Conservation (phyloP, 2,888 invertebrate species). For the Trilocha varians region DNA sequence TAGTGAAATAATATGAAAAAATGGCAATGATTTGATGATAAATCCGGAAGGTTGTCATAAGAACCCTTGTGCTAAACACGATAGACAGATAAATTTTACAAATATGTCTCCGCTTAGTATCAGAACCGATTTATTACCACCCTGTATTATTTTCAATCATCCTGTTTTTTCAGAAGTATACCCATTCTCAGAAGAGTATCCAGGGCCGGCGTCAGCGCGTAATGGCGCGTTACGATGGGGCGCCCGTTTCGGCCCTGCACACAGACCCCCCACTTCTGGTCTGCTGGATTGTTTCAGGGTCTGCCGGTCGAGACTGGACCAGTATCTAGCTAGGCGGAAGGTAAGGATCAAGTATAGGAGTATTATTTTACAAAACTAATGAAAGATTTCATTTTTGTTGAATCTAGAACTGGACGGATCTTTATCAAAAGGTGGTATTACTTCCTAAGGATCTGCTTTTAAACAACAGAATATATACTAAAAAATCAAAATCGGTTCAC, state of each 20-base stretch:
- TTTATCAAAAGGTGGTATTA: too few species aligned
- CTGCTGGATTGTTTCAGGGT: constrained; percentile 85
- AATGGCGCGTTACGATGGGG: constrained; percentile 62
- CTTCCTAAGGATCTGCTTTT: too few species aligned
- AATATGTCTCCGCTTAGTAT: too few species aligned
- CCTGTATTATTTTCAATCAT: not conserved
- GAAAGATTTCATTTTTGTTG: not conserved
- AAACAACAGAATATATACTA: too few species aligned
- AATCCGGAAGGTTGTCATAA: too few species aligned
- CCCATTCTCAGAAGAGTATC: constrained; percentile 76
- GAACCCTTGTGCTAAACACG: too few species aligned
- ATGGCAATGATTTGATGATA: too few species aligned
- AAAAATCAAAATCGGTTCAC: too few species aligned
- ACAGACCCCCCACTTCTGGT: constrained; percentile 63
- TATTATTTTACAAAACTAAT: not conserved
- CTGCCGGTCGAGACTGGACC: constrained; percentile 82
- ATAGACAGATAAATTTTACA: too few species aligned
- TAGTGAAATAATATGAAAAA: too few species aligned
- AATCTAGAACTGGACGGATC: too few species aligned
- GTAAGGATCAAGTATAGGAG: constrained; percentile 58
- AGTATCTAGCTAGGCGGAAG: constrained; percentile 86
- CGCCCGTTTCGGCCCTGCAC: constrained; percentile 58
- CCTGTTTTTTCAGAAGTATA: constrained; percentile 57
- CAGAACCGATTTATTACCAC: not conserved
- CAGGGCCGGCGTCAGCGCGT: constrained; percentile 38